Percentiles rank a stretch among this genome's conserved stretches.
phyloP scores from a whole-genome alignment of 2,888 invertebrate genomes.

The Isoperla grammatica region DNA sequence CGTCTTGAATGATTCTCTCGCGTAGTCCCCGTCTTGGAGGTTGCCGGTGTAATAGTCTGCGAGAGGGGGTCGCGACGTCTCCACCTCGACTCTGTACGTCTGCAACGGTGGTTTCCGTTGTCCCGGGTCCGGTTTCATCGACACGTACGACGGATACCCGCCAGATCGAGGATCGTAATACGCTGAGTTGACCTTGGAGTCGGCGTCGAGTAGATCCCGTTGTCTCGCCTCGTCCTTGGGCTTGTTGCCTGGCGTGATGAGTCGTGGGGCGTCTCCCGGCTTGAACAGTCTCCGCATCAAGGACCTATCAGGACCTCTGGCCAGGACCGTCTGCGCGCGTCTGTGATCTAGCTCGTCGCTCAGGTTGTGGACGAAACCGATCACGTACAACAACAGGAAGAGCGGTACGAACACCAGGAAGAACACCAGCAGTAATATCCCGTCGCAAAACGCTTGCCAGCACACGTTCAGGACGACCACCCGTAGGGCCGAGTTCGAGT shows the following conservation, averaged over 20 bases:
- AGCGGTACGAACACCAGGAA: neutral
- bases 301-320: neutral
- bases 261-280: neutral
- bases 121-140: no score
- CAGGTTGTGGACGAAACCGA: slow-evolving; percentile 1
- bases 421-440: neutral
- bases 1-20: no score
- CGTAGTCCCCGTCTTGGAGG: no score
- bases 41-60: no score
- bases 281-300: slow-evolving; percentile 1
- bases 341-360: slow-evolving; percentile 7
- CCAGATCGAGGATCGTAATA: no score
- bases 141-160: no score
- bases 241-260: neutral
- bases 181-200: no score
- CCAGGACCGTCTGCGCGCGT: slow-evolving; percentile 5
- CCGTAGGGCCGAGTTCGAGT: slow-evolving; percentile 28
- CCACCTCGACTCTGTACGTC: no score
- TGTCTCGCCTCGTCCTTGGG: neutral
- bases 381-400: neutral
- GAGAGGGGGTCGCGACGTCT: no score
- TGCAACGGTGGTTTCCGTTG: no score
- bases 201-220: no score
- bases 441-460: slow-evolving; percentile 1
- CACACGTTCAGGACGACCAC: neutral